phyloP scores from a whole-genome alignment of 2,113 vertebrate genomes.

The Rhizomys pruinosus region DNA sequence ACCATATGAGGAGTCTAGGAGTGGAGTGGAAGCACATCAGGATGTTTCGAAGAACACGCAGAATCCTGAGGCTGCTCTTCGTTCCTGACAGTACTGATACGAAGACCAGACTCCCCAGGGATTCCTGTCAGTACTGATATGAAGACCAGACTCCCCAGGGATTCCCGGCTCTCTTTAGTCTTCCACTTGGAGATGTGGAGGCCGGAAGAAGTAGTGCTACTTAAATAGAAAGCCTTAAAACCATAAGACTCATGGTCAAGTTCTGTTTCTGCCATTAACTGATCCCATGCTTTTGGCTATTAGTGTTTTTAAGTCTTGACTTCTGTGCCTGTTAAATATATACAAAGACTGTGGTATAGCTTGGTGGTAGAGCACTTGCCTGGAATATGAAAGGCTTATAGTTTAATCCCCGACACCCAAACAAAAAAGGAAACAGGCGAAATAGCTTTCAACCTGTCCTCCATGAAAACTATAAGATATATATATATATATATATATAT shows the following conservation, averaged over 20 bases:
- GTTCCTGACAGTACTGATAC: neutral
- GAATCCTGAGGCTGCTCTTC: neutral
- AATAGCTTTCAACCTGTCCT: neutral
- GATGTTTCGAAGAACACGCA: neutral
- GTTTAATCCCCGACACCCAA: neutral
- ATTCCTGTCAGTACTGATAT: neutral
- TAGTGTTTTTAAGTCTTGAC: neutral
- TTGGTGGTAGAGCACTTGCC: neutral
- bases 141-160: neutral
- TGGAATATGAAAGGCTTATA: neutral
- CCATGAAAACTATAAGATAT: conserved; percentile 8
- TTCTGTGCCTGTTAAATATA: neutral
- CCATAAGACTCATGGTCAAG: neutral
- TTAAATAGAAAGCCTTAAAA: neutral
- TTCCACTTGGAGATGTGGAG: neutral
- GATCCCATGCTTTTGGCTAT: neutral
- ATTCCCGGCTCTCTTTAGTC: neutral
- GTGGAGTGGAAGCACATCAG: neutral
- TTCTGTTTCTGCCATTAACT: neutral
- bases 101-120: neutral
- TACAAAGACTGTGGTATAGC: neutral
- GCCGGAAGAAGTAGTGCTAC: neutral
- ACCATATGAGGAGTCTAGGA: neutral
- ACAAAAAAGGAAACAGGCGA: neutral
- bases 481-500: neutral